These are phyloP conservation scores for Chauna torquata DNA, from an alignment of 2,113 vertebrate genomes.

Conservation along the genomic window DNA sequence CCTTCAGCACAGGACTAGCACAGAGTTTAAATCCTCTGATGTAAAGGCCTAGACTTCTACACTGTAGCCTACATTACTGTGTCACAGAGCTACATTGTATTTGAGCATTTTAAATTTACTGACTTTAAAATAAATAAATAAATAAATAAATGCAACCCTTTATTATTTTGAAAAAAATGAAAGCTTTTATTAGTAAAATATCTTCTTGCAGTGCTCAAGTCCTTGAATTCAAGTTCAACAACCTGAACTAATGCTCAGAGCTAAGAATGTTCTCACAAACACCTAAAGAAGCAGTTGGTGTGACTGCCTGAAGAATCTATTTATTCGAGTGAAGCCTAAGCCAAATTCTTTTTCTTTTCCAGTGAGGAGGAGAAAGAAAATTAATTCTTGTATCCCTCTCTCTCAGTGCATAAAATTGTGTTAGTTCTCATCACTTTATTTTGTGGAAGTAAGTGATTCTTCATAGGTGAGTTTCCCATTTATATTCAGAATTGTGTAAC, in stretches of 20 bases:
- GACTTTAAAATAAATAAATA: neutral
- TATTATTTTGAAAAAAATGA: constrained; percentile 16
- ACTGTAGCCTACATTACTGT: neutral
- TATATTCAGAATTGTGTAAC: neutral
- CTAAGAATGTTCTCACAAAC: neutral
- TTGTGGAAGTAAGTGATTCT: constrained; percentile 31
- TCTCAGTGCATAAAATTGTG: neutral
- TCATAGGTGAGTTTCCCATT: neutral
- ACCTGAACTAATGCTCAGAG: neutral
- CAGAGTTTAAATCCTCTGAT: neutral
- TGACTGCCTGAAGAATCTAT: constrained; percentile 1
- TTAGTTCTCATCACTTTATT: constrained; percentile 43
- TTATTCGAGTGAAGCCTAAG: constrained; percentile 33
- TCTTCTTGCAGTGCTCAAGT: neutral
- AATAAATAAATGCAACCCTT: neutral
- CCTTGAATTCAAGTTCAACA: constrained; percentile 8
- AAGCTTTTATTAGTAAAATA: constrained; percentile 15
- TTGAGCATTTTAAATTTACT: neutral
- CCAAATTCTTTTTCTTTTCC: neutral
- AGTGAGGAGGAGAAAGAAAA: neutral
- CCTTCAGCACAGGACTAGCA: neutral
- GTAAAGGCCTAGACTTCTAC: neutral
- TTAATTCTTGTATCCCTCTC: neutral
- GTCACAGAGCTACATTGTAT: neutral
- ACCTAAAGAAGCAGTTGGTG: neutral